phyloP scores from a whole-genome alignment of 1,140 invertebrate species.

The Lutraria rhynchaena region DNA sequence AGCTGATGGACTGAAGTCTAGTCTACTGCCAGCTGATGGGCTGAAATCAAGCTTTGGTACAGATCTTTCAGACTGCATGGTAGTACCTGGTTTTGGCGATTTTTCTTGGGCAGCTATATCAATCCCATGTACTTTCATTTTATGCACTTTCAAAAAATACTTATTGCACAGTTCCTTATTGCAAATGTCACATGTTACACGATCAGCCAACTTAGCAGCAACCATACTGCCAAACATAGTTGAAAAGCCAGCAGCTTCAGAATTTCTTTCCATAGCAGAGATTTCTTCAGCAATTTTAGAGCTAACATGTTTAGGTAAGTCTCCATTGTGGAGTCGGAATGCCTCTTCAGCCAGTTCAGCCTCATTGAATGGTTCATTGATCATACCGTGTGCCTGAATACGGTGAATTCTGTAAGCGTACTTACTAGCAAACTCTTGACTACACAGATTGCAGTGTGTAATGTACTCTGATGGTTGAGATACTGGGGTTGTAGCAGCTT shows the following conservation, averaged over 20 bases:
- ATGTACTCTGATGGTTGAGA: slow-evolving; percentile 62
- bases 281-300: slow-evolving; percentile 62
- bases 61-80: slow-evolving; percentile 36
- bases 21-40: slow-evolving; percentile 39
- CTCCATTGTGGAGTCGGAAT: slow-evolving; percentile 53
- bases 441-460: slow-evolving; percentile 78
- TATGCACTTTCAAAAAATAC: slow-evolving; percentile 99
- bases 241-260: slow-evolving; percentile 67
- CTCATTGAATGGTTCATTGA: slow-evolving; percentile 66
- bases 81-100: slow-evolving; percentile 54
- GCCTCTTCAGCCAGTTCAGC: slow-evolving; percentile 58
- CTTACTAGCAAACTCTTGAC: slow-evolving; percentile 78
- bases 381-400: slow-evolving; percentile 78
- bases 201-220: slow-evolving; percentile 84
- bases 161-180: slow-evolving; percentile 99
- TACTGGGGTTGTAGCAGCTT: slow-evolving; percentile 65
- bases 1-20: slow-evolving; percentile 42
- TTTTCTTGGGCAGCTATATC: slow-evolving; percentile 64
- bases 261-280: slow-evolving; percentile 57
- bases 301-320: slow-evolving; percentile 51
- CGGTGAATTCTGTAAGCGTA: slow-evolving; percentile 79
- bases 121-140: slow-evolving; percentile 99
- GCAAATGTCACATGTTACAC: slow-evolving; percentile 97
- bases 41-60: slow-evolving; percentile 45
- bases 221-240: slow-evolving; percentile 81